Conservation (phyloP, 2,797 vertebrate genomes). For the Pelodytes ibericus region DNA sequence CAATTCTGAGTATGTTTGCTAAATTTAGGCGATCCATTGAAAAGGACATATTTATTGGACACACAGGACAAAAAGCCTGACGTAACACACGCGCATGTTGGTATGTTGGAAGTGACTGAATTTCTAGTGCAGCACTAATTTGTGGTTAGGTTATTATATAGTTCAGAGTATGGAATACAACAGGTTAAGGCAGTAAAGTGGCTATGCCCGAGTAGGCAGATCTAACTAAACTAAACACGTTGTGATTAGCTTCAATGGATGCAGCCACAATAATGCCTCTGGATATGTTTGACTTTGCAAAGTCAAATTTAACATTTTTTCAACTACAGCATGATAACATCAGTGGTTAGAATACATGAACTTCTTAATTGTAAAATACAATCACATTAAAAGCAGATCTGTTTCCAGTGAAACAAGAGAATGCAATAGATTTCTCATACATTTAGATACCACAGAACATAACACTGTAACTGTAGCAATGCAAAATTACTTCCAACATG, state of each 20-base stretch:
- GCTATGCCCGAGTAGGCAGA: conserved; percentile 60
- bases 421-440: background rate
- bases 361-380: conserved; percentile 37
- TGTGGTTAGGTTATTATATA: background rate
- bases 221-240: conserved; percentile 58
- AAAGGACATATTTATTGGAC: no score
- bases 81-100: no score
- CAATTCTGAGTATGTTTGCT: no score
- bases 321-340: conserved; percentile 59
- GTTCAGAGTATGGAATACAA: background rate
- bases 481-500: background rate
- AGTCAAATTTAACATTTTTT: conserved; percentile 58
- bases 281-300: conserved; percentile 66
- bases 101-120: no score
- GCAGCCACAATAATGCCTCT: conserved; percentile 57
- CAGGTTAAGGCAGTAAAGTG: conserved; percentile 60
- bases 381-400: conserved; percentile 38
- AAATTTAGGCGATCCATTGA: no score
- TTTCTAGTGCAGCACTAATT: no score
- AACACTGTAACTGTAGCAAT: conserved; percentile 7
- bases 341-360: conserved; percentile 55
- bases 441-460: background rate
- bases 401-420: background rate
- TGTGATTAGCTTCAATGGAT: conserved; percentile 60
- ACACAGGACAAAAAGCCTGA: no score